A percentile compares a stretch with the other conserved stretches of the same genome.
phyloP scores from a whole-genome alignment of 2,113 vertebrate species.

The Ophthalmolycus amberensis region DNA sequence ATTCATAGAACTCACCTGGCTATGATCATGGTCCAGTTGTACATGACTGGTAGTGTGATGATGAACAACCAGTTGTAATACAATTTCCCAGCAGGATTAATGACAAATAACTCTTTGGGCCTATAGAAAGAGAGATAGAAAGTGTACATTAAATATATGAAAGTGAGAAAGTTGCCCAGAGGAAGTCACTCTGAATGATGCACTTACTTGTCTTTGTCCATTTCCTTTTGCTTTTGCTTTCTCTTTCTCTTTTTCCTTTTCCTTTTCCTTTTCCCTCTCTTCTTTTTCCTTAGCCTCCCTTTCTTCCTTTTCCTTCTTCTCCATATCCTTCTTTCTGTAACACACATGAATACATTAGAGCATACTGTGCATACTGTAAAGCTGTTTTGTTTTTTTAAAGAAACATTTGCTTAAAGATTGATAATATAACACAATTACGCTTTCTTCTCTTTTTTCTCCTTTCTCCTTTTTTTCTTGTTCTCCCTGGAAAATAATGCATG shows the following conservation, averaged over 20 bases:
- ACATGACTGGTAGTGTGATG: slow-evolving; percentile 96
- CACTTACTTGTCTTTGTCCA: slow-evolving; percentile 75
- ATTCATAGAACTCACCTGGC: slow-evolving; percentile 86
- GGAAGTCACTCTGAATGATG: background rate
- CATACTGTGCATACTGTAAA: background rate
- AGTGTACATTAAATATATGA: slow-evolving; percentile 27
- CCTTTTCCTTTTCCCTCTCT: slow-evolving; percentile 74
- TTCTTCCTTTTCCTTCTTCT: slow-evolving; percentile 71
- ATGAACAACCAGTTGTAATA: slow-evolving; percentile 97
- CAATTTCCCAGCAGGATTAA: slow-evolving; percentile 91
- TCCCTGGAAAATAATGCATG: slow-evolving; percentile 47
- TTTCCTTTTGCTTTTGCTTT: slow-evolving; percentile 77
- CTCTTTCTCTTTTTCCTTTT: slow-evolving; percentile 62
- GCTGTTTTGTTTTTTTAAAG: background rate
- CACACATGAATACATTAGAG: background rate
- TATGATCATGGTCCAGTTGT: slow-evolving; percentile 97
- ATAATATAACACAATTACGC: slow-evolving; percentile 53
- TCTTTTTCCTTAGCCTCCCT: slow-evolving; percentile 47
- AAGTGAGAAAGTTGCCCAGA: background rate
- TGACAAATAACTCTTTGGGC: slow-evolving; percentile 86
- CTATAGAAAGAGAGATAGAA: slow-evolving; percentile 58
- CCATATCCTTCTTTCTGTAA: slow-evolving; percentile 51
- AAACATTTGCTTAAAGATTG: background rate
- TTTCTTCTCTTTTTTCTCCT: slow-evolving; percentile 84
- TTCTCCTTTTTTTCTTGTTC: slow-evolving; percentile 65